Evolutionary conservation across 2,113 vertebrate species (phyloP).

Genomic region (Zootoca vivipara): DNA sequence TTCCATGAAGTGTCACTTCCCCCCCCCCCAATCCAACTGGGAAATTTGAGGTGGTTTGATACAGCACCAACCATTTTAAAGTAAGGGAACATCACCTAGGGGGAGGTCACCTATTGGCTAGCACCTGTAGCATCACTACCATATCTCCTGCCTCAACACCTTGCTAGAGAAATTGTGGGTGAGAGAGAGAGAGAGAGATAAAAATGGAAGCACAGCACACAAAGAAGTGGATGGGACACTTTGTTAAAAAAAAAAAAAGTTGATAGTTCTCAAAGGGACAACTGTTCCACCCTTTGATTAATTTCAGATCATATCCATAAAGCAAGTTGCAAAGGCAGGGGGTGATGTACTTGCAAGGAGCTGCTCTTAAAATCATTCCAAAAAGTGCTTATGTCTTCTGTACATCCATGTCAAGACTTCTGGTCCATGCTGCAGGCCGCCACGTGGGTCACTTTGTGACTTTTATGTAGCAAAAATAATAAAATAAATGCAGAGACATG

Average conservation of each 20-base stretch:
- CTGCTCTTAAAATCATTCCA: background rate
- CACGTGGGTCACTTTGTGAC: background rate
- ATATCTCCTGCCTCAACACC: background rate
- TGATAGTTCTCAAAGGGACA: too few species aligned
- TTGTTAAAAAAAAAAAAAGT: background rate
- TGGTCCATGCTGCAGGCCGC: background rate
- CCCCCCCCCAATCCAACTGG: too few species aligned
- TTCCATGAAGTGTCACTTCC: background rate
- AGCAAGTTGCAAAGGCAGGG: background rate
- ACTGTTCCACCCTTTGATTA: background rate
- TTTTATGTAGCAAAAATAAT: background rate
- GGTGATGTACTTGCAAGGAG: background rate
- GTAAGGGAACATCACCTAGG: background rate
- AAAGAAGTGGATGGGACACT: too few species aligned
- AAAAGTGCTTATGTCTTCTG: background rate
- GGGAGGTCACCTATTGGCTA: background rate
- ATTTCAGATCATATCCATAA: background rate
- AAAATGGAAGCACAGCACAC: background rate
- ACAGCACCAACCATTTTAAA: background rate
- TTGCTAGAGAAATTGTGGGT: background rate
- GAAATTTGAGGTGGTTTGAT: background rate
- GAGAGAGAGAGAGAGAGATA: too few species aligned
- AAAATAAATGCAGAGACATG: background rate
- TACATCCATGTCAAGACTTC: background rate
- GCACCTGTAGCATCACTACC: too few species aligned